Percentiles rank a stretch among this genome's conserved stretches.
Conservation (phyloP, 2,797 vertebrate species). For the Geotria australis region DNA sequence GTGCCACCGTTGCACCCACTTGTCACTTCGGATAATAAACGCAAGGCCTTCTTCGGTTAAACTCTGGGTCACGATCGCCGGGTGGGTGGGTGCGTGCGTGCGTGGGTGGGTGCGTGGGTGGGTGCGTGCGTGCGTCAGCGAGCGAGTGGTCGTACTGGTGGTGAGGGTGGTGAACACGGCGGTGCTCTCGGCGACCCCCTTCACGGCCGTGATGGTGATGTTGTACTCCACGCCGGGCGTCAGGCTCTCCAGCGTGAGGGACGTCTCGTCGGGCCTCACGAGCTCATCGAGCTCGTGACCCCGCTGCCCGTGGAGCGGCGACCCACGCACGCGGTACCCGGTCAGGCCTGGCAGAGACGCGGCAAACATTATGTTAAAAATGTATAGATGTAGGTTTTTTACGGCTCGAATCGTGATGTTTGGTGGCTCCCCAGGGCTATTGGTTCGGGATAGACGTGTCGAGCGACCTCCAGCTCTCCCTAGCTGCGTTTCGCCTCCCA, state of each 20-base stretch:
- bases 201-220: constrained; percentile 34
- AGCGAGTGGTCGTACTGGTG: constrained; percentile 24
- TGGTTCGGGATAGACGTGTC: no score
- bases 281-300: constrained; percentile 27
- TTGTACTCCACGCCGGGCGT: constrained; percentile 44
- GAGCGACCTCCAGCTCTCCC: no score
- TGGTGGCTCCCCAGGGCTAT: no score
- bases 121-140: not conserved
- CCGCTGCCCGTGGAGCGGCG: not conserved
- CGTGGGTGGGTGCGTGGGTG: no score
- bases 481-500: no score
- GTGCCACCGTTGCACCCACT: no score
- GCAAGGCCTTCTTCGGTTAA: no score
- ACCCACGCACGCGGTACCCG: constrained; percentile 7
- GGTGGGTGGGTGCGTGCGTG: no score
- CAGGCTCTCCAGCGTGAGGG: constrained; percentile 65
- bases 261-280: constrained; percentile 50
- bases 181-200: constrained; percentile 26
- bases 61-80: no score
- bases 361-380: no score
- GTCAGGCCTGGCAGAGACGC: constrained; percentile 6
- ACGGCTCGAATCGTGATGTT: no score
- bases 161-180: constrained; percentile 42
- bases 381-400: not conserved
- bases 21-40: no score